phyloP scores from a whole-genome alignment of 2,888 invertebrate species.

The Orthonevra nobilis region DNA sequence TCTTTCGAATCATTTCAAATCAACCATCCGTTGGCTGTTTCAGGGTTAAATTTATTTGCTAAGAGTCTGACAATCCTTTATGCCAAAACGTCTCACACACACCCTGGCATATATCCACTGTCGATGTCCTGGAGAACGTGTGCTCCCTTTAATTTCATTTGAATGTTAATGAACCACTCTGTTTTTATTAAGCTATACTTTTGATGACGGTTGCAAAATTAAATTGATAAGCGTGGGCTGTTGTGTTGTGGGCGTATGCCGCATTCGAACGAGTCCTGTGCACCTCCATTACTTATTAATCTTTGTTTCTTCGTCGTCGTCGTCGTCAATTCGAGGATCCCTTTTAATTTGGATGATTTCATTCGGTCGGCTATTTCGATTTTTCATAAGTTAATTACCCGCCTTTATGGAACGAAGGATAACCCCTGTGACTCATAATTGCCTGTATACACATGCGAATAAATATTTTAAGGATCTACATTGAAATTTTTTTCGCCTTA shows the following conservation, averaged over 20 bases:
- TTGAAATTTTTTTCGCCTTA: conserved; percentile 26
- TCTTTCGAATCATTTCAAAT: too few species aligned
- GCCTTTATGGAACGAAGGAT: background rate
- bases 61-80: conserved; percentile 55
- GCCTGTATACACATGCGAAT: conserved; percentile 45
- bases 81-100: background rate
- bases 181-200: conserved; percentile 60
- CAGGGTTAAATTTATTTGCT: conserved; percentile 10
- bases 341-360: conserved; percentile 49
- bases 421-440: conserved; percentile 35
- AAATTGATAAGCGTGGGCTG: conserved; percentile 60
- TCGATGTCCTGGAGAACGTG: conserved; percentile 24
- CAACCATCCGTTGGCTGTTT: too few species aligned
- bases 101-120: background rate
- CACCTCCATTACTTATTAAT: conserved; percentile 47
- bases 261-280: background rate
- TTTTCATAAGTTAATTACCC: conserved; percentile 64
- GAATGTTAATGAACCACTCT: conserved; percentile 68
- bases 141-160: conserved; percentile 63
- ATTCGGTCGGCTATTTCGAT: conserved; percentile 36
- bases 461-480: conserved; percentile 42
- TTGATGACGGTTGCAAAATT: conserved; percentile 58
- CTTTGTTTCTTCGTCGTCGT: conserved; percentile 1
- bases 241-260: background rate
- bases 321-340: conserved; percentile 18